Percentiles rank a stretch among this genome's conserved stretches.
phyloP scores from a whole-genome alignment of 2,888 invertebrate genomes.

The Siphlonurus alternatus region DNA sequence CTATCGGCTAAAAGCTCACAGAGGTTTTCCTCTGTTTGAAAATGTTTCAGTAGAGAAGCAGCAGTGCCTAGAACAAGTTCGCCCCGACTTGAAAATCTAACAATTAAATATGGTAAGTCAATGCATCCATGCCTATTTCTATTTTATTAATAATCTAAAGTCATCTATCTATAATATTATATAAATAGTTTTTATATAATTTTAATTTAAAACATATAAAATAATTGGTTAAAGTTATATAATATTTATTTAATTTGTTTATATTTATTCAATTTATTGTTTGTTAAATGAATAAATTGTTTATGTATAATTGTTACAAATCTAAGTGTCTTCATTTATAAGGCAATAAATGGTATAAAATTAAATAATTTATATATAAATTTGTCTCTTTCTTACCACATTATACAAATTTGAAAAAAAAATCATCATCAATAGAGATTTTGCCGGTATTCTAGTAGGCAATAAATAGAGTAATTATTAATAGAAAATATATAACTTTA shows the following conservation, averaged over 20 bases:
- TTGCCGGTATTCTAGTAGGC: too few relatives aligned
- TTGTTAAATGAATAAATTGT: not conserved
- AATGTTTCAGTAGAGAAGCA: not conserved
- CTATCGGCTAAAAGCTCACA: not conserved
- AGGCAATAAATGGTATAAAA: too few relatives aligned
- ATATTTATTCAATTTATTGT: not conserved
- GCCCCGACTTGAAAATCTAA: not conserved
- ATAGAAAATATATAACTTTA: too few relatives aligned
- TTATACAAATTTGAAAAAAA: too few relatives aligned
- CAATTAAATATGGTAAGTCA: not conserved
- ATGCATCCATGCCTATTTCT: not conserved
- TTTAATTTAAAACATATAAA: not conserved
- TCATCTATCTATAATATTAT: not conserved
- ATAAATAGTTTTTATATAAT: not conserved
- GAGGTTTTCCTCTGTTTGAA: not conserved
- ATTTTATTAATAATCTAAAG: not conserved
- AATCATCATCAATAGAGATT: too few relatives aligned
- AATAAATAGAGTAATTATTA: too few relatives aligned
- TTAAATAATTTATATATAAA: too few relatives aligned
- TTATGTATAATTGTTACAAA: not conserved
- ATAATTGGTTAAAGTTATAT: not conserved
- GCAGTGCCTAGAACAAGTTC: not conserved
- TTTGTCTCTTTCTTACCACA: too few relatives aligned
- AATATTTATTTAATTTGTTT: not conserved
- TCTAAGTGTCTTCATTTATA: not conserved